Percentiles rank a stretch among this genome's conserved stretches.
phyloP scores from a whole-genome alignment of 2,113 vertebrate genomes.

The Nothocercus julius region DNA sequence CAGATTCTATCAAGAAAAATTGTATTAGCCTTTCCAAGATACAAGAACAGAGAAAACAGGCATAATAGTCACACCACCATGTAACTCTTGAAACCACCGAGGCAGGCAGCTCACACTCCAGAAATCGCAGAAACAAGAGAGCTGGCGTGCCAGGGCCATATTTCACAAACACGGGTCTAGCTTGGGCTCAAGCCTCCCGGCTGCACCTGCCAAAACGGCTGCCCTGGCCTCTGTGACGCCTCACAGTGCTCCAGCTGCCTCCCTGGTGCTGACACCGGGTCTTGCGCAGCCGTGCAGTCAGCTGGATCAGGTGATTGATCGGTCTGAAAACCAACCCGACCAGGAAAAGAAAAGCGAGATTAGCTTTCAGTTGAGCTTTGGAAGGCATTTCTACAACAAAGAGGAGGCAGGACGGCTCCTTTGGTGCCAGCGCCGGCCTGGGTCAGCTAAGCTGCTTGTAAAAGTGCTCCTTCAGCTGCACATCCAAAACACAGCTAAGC shows the following conservation, averaged over 20 bases:
- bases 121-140: not conserved
- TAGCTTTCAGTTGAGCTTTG: not conserved
- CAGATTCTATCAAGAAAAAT: not conserved
- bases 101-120: not conserved
- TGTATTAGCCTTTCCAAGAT: not conserved
- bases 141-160: not conserved
- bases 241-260: not conserved
- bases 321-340: conserved; percentile 11
- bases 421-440: not conserved
- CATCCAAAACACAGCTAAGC: rapidly evolving
- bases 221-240: not conserved
- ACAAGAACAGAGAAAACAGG: not conserved
- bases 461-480: not conserved
- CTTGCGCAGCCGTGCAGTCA: not conserved
- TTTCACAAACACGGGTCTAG: not conserved
- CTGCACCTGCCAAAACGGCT: not conserved
- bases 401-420: not conserved
- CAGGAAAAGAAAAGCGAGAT: not conserved
- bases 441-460: not conserved
- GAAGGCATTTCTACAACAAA: not conserved
- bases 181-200: not conserved
- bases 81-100: not conserved
- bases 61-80: not conserved
- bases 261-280: not conserved
- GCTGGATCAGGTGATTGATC: conserved; percentile 6